These are phyloP conservation scores for Ptilonorhynchus violaceus DNA, from an alignment of 2,113 vertebrate species.

Conservation along the genomic window DNA sequence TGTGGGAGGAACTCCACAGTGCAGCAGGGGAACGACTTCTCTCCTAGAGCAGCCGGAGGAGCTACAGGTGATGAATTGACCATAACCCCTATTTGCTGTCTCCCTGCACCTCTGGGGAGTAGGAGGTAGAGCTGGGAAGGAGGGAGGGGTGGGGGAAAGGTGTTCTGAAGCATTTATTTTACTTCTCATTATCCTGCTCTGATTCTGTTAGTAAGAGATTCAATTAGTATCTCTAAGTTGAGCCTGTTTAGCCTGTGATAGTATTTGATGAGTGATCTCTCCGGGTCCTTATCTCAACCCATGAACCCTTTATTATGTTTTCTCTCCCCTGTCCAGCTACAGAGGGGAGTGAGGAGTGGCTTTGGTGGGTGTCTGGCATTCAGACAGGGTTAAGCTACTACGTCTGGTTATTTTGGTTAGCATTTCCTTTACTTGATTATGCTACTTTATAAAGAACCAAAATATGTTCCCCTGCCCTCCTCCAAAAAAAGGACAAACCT, in stretches of 20 bases:
- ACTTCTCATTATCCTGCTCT: neutral
- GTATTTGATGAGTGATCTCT: neutral
- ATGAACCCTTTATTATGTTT: neutral
- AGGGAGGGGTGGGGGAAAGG: neutral
- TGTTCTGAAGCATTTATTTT: neutral
- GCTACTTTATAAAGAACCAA: neutral
- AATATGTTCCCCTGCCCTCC: neutral
- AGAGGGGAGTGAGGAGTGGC: neutral
- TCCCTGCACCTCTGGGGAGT: neutral
- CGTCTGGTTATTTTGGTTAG: neutral
- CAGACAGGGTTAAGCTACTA: neutral
- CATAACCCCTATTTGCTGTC: rapidly evolving
- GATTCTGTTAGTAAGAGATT: neutral
- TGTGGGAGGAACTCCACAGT: rapidly evolving
- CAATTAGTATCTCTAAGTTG: neutral
- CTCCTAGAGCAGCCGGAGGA: neutral
- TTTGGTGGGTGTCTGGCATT: neutral
- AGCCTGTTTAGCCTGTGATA: neutral
- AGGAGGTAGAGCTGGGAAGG: neutral
- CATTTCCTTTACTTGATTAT: neutral
- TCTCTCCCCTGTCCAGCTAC: neutral
- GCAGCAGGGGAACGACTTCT: neutral
- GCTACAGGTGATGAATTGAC: rapidly evolving
- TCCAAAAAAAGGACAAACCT: rapidly evolving
- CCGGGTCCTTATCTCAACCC: neutral